Conservation (phyloP, 1,140 invertebrate species). For the Tetraneura akinire region DNA sequence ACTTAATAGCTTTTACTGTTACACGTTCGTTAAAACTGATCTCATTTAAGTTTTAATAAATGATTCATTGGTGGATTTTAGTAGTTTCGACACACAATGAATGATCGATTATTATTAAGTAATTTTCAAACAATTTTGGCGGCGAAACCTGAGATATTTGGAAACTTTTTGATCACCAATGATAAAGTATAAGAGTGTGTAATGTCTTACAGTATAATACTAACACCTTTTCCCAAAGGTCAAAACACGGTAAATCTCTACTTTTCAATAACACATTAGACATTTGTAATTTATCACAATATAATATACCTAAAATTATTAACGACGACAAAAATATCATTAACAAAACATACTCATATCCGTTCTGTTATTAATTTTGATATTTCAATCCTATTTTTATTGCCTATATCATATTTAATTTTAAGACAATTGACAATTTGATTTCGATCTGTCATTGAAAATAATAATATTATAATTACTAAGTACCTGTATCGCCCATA, state of each 20-base stretch:
- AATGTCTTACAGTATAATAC: background rate
- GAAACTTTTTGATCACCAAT: background rate
- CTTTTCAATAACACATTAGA: background rate
- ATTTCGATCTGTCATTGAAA: no score
- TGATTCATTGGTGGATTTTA: background rate
- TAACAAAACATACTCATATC: no score
- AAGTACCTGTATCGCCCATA: no score
- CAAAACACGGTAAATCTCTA: background rate
- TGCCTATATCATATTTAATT: no score
- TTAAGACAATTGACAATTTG: no score
- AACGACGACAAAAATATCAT: no score
- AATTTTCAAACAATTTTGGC: background rate
- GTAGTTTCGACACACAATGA: background rate
- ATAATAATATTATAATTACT: no score
- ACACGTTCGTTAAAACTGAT: background rate
- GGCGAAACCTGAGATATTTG: background rate
- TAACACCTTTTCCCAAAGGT: background rate
- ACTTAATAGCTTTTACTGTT: background rate
- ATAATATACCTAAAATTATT: no score
- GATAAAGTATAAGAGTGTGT: background rate
- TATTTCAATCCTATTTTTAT: no score
- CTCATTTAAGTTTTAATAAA: background rate
- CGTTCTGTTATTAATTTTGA: no score
- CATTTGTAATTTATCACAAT: no score
- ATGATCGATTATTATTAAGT: conserved; percentile 18